phyloP scores from a whole-genome alignment of 2,888 invertebrate species.

The Emmelina monodactyla region DNA sequence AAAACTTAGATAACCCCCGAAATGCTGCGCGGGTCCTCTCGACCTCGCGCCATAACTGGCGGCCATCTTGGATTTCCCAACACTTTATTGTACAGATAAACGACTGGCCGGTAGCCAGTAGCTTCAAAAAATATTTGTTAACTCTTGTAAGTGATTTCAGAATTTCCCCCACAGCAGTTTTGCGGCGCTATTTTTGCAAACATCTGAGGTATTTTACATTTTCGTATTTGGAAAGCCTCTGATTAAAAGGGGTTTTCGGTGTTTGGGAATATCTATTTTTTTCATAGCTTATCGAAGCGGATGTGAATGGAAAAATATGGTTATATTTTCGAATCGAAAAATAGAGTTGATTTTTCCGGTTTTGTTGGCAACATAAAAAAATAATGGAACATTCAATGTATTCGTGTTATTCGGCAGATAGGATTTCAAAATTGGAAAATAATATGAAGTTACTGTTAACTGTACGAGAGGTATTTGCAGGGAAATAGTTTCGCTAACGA shows the following conservation, averaged over 20 bases:
- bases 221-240: neutral
- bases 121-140: slow-evolving; percentile 3
- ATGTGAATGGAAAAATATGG: neutral
- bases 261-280: neutral
- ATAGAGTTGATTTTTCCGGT: too few relatives aligned
- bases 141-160: slow-evolving; percentile 1
- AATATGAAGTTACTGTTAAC: too few relatives aligned
- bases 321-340: too few relatives aligned
- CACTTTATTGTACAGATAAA: slow-evolving; percentile 6
- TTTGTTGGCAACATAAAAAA: too few relatives aligned
- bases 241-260: slow-evolving; percentile 1
- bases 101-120: slow-evolving; percentile 5
- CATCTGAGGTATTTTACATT: neutral
- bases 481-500: too few relatives aligned
- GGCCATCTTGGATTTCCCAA: slow-evolving; percentile 3
- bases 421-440: too few relatives aligned
- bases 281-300: neutral
- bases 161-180: neutral
- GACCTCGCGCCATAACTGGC: neutral
- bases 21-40: neutral
- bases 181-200: neutral
- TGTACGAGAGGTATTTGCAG: too few relatives aligned
- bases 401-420: too few relatives aligned
- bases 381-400: too few relatives aligned
- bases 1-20: slow-evolving; percentile 3